phyloP scores from a whole-genome alignment of 1,140 invertebrate species.

The Drosophila jambulina region DNA sequence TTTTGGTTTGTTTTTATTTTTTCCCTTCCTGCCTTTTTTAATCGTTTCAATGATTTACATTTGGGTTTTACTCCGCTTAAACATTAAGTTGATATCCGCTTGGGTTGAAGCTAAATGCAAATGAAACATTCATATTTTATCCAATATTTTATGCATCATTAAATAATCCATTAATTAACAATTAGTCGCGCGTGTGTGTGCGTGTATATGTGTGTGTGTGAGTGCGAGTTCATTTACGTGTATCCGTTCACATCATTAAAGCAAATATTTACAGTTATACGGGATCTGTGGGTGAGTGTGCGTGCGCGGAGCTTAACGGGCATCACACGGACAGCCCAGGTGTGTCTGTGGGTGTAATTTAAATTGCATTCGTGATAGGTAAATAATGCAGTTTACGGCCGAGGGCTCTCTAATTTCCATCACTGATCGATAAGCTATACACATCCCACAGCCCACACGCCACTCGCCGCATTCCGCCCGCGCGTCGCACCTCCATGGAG shows the following conservation, averaged over 20 bases:
- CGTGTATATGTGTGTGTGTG: conserved; percentile 10
- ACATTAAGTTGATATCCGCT: conserved; percentile 54
- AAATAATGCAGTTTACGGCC: conserved; percentile 53
- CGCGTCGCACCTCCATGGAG: background rate
- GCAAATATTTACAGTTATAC: conserved; percentile 74
- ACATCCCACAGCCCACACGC: conserved; percentile 33
- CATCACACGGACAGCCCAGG: conserved; percentile 32
- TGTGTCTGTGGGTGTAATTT: conserved; percentile 29
- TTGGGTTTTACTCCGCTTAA: conserved; percentile 50
- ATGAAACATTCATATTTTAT: conserved; percentile 70
- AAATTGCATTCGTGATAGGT: conserved; percentile 37
- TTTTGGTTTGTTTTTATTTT: background rate
- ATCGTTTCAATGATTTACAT: conserved; percentile 39
- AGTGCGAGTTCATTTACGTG: conserved; percentile 52
- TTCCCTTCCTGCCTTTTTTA: conserved; percentile 11
- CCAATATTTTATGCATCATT: conserved; percentile 77
- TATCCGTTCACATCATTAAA: conserved; percentile 64
- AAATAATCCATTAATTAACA: conserved; percentile 82
- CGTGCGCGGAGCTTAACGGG: conserved; percentile 31
- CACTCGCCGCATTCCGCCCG: background rate
- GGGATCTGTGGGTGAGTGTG: conserved; percentile 12
- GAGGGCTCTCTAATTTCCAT: conserved; percentile 51
- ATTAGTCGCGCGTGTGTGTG: conserved; percentile 54
- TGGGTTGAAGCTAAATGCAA: conserved; percentile 55
- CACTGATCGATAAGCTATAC: conserved; percentile 57